A percentile compares a stretch with the other conserved stretches of the same genome.
Evolutionary conservation across 2,113 vertebrate genomes (phyloP).

Genomic region (Colius striatus): DNA sequence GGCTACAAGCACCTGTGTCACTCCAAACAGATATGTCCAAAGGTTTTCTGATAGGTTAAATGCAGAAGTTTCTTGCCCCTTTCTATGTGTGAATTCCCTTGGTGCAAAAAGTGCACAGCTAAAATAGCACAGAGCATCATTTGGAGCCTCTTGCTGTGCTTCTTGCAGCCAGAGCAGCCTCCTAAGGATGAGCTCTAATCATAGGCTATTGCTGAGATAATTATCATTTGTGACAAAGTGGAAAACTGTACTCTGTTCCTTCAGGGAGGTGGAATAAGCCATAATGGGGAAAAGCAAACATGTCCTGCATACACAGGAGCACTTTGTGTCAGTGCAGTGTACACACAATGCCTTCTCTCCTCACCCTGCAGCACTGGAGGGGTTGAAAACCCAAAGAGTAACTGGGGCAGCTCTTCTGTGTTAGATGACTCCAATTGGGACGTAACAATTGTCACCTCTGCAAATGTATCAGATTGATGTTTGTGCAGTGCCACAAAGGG

Average conservation of each 20-base stretch:
- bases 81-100: not conserved
- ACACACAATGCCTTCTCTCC: not conserved
- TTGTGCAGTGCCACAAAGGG: not conserved
- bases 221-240: constrained; percentile 29
- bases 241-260: not conserved
- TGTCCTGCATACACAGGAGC: not conserved
- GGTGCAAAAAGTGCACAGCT: not conserved
- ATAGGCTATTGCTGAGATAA: not conserved
- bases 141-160: not conserved
- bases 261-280: not conserved
- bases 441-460: not conserved
- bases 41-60: not conserved
- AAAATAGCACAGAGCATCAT: not conserved
- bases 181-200: not conserved
- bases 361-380: rapidly evolving
- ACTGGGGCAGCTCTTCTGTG: not conserved
- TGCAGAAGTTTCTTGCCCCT: not conserved
- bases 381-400: not conserved
- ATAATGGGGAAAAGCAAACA: not conserved
- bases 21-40: not conserved
- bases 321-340: not conserved
- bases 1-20: not conserved
- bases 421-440: not conserved
- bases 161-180: constrained; percentile 2
- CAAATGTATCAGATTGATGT: not conserved